Conservation (phyloP, 2,797 vertebrate species). For the Eulemur coronatus region DNA sequence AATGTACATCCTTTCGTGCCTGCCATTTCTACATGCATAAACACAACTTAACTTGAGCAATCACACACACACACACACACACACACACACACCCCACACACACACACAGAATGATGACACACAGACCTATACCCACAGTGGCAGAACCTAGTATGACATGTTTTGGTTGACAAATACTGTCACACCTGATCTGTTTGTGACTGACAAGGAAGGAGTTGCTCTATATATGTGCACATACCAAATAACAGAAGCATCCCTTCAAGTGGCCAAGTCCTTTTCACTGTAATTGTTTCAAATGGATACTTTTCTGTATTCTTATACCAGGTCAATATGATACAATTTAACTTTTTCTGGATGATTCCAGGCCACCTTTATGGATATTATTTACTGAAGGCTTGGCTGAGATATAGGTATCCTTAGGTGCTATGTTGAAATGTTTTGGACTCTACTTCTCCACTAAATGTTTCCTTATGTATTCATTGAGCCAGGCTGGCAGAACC, state of each 20-base stretch:
- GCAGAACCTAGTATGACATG: neutral
- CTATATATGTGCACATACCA: neutral
- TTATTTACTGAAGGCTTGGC: neutral
- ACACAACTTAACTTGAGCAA: neutral
- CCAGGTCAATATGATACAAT: neutral
- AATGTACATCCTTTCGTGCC: neutral
- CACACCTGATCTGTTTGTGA: neutral
- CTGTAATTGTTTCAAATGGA: neutral
- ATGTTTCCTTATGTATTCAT: neutral
- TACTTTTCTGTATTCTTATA: slow-evolving; percentile 8
- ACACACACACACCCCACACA: neutral
- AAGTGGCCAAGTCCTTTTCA: neutral
- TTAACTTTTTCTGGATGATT: slow-evolving; percentile 31
- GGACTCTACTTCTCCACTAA: neutral
- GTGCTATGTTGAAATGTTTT: neutral
- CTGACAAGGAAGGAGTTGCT: neutral
- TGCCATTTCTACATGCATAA: neutral
- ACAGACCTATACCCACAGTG: neutral
- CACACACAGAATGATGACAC: slow-evolving; percentile 9
- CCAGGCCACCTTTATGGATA: neutral
- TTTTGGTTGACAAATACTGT: slow-evolving; percentile 4
- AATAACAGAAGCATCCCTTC: slow-evolving; percentile 1
- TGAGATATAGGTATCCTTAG: neutral
- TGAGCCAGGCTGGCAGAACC: slow-evolving; percentile 23
- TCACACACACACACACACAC: neutral